These are phyloP conservation scores for Lasioglossum leucozonium DNA, from an alignment of 2,888 invertebrate genomes.

Conservation along the genomic window DNA sequence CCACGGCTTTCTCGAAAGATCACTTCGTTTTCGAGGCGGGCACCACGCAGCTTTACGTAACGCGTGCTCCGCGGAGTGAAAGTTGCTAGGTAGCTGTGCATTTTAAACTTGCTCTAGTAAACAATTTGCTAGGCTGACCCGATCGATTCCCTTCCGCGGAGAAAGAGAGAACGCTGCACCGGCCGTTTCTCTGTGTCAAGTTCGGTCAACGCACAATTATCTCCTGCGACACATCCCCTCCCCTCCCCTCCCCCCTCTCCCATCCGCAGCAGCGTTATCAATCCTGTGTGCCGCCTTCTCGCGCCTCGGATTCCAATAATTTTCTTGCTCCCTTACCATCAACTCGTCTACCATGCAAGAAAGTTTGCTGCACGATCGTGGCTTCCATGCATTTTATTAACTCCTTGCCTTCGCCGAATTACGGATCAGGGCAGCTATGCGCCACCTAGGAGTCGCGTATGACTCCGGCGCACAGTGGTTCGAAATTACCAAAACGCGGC, in stretches of 20 bases:
- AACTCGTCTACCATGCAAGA: neutral
- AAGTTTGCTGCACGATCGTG: neutral
- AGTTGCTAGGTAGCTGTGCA: neutral
- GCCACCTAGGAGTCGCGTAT: too few species aligned
- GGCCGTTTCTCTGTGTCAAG: constrained; percentile 9
- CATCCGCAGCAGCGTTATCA: constrained; percentile 3
- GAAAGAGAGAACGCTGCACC: neutral
- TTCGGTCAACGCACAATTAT: constrained; percentile 11
- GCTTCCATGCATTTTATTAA: neutral
- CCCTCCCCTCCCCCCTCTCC: neutral
- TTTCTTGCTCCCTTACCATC: neutral
- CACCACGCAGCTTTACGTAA: constrained; percentile 29
- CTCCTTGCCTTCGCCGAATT: too few species aligned
- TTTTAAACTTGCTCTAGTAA: constrained; percentile 22
- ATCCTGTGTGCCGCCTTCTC: constrained; percentile 31
- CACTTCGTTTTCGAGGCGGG: neutral
- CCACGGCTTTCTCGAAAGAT: constrained; percentile 18
- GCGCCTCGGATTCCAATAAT: constrained; percentile 15
- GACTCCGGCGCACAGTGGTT: too few species aligned
- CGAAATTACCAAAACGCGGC: too few species aligned
- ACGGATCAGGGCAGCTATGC: too few species aligned
- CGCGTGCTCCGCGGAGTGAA: constrained; percentile 15
- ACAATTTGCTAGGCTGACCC: neutral
- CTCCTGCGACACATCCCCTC: constrained; percentile 18
- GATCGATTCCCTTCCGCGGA: constrained; percentile 15